A percentile compares a stretch with the other conserved stretches of the same genome.
Conservation (phyloP, 2,797 vertebrate species). For the Chelon labrosus region DNA sequence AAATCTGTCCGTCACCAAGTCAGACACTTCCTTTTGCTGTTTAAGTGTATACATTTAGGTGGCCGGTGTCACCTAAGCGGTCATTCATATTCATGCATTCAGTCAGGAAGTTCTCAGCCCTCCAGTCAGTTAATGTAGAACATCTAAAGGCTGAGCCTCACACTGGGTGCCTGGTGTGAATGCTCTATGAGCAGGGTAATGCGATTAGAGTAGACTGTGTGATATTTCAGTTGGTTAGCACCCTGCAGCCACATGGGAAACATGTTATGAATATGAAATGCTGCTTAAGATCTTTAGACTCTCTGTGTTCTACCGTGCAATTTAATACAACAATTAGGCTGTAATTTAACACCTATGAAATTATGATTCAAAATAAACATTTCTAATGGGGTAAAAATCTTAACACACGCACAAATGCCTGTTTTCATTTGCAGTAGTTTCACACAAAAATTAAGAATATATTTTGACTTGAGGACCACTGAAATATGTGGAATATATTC, state of each 20-base stretch:
- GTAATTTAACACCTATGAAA: neutral
- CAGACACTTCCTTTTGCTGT: neutral
- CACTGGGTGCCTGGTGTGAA: slow-evolving; percentile 59
- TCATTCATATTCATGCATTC: slow-evolving; percentile 49
- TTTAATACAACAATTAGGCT: slow-evolving; percentile 44
- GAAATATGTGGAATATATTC: neutral
- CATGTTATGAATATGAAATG: slow-evolving; percentile 78
- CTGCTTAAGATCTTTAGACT: slow-evolving; percentile 54
- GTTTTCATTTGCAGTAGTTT: neutral
- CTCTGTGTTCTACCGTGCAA: neutral
- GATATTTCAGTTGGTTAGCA: slow-evolving; percentile 80
- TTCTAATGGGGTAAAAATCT: slow-evolving; percentile 5
- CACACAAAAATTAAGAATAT: neutral
- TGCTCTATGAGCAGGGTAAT: slow-evolving; percentile 76
- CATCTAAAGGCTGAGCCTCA: slow-evolving; percentile 64
- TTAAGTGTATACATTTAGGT: slow-evolving; percentile 8
- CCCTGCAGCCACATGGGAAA: slow-evolving; percentile 72
- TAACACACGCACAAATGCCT: neutral
- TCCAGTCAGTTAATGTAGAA: slow-evolving; percentile 53
- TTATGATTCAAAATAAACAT: neutral
- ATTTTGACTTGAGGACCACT: neutral
- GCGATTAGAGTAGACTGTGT: slow-evolving; percentile 78
- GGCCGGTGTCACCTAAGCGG: slow-evolving; percentile 14
- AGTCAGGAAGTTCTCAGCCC: slow-evolving; percentile 50
- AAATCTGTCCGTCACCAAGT: slow-evolving; percentile 20